phyloP scores from a whole-genome alignment of 2,797 vertebrate genomes.

The Sebastolobus alascanus region DNA sequence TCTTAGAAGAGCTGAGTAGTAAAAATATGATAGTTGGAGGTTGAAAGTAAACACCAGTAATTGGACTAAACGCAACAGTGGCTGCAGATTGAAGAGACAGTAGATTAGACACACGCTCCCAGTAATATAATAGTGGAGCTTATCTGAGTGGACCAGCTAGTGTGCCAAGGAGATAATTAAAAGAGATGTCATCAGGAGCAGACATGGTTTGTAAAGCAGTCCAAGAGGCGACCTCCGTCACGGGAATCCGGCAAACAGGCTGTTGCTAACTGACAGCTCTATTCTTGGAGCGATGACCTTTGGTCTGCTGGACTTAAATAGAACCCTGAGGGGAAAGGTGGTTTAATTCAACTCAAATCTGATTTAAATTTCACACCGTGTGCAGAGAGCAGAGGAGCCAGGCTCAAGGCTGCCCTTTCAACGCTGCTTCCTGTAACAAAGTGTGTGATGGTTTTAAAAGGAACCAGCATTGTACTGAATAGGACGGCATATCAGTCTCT shows the following conservation, averaged over 20 bases:
- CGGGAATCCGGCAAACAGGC: constrained; percentile 61
- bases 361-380: constrained; percentile 62
- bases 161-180: constrained; percentile 79
- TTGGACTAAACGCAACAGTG: constrained; percentile 58
- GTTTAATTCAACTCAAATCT: constrained; percentile 67
- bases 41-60: constrained; percentile 74
- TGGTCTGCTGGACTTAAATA: constrained; percentile 69
- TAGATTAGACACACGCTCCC: constrained; percentile 51
- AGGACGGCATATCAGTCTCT: constrained; percentile 3
- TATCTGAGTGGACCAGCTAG: constrained; percentile 73
- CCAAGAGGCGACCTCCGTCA: constrained; percentile 56
- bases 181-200: constrained; percentile 68
- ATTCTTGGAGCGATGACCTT: constrained; percentile 75
- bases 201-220: constrained; percentile 41
- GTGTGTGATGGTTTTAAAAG: constrained; percentile 1
- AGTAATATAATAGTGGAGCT: constrained; percentile 77
- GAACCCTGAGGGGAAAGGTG: constrained; percentile 55
- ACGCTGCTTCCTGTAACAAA: constrained; percentile 15
- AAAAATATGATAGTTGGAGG: constrained; percentile 44
- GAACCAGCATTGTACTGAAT: not conserved
- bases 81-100: constrained; percentile 64
- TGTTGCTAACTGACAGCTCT: constrained; percentile 71
- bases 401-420: not conserved
- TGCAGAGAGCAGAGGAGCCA: constrained; percentile 17
- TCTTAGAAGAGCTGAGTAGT: constrained; percentile 5